A percentile compares a stretch with the other conserved stretches of the same genome.
Conservation (phyloP, 1,140 invertebrate species). For the Eupristina koningsbergeri region DNA sequence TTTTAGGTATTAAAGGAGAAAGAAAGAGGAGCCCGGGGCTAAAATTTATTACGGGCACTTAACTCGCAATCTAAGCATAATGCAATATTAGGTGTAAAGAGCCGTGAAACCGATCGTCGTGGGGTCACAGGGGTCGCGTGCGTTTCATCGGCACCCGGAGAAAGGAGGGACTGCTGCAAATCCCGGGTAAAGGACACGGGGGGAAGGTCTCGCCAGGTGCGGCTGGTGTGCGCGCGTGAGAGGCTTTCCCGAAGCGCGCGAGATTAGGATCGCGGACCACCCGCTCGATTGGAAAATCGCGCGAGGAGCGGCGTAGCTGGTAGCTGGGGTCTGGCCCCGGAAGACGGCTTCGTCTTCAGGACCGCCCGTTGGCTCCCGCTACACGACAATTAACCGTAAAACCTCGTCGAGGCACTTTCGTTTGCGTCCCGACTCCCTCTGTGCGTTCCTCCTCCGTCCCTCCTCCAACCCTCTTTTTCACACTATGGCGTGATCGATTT, state of each 20-base stretch:
- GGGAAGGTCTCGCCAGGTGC: not conserved
- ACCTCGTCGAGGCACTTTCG: not conserved
- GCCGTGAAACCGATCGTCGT: not conserved
- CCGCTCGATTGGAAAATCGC: conserved; percentile 3
- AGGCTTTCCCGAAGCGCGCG: not conserved
- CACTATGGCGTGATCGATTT: conserved; percentile 25
- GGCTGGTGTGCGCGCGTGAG: too few species aligned
- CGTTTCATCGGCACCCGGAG: not conserved
- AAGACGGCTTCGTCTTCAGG: not conserved
- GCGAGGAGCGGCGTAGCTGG: not conserved
- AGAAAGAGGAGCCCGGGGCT: not conserved
- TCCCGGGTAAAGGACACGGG: not conserved
- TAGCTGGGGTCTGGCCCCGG: too few species aligned
- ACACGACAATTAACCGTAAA: conserved; percentile 44
- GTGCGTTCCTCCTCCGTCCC: not conserved
- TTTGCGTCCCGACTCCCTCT: not conserved
- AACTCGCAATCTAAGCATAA: conserved; percentile 34
- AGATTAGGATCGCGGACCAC: conserved; percentile 22
- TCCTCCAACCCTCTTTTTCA: not conserved
- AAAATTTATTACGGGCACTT: conserved; percentile 42
- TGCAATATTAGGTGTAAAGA: conserved; percentile 46
- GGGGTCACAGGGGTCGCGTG: conserved; percentile 2
- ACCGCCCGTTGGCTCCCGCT: conserved; percentile 27
- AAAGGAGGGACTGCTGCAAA: not conserved
- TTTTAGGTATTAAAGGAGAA: not conserved